Evolutionary conservation across 2,113 vertebrate genomes (phyloP), one percentile per base, ranked within the genome.

Genomic region (Pseudonaja textilis): DNA sequence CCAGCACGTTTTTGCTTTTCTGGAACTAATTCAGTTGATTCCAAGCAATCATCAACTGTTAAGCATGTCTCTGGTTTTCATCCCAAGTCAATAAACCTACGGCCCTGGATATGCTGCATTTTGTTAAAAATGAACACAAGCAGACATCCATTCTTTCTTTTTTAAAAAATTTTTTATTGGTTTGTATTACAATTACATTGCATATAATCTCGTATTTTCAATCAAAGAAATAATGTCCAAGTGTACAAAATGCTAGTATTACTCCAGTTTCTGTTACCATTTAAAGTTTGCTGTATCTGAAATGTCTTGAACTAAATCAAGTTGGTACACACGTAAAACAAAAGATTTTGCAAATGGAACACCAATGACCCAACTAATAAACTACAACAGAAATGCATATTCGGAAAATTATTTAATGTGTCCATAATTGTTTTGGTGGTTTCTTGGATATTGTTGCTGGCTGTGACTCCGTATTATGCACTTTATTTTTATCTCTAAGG

Each of bases 351-450:
- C 94, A 14, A 23, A 42, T 81, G 56, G 91, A 95, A 89, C 52
- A 92, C 61, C 92, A 86, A 92, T 90, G 25, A 42, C 20, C 92
- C 89, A 95, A 96, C 92, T 95, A 97, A 96, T 96, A 95, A 95
- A 96, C 95, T 95, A 94, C 94, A 94, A 50, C 90, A 74, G 94
- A 39, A 90, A 89, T 42, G 61, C 92, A 57, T 92, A 91, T 85
- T 95, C 92, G 47, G 94, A 91, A 86, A 54, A 34, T 14, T 57
- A 56, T 56, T 93, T 9, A 61, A 4, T 89, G 90, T 88, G 39
- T 85, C 69, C 39, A 45, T 47, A 47, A 50, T 89, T n/a, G 39
- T 92, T 92, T 86, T 89, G 50, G 23, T 92, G 91, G 8, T 14
- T 74, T 57, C 34, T 59, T 25, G 5, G 57, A 22, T 64, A 14